Conservation (phyloP, 2,797 vertebrate genomes). For the Halcyon badia region DNA sequence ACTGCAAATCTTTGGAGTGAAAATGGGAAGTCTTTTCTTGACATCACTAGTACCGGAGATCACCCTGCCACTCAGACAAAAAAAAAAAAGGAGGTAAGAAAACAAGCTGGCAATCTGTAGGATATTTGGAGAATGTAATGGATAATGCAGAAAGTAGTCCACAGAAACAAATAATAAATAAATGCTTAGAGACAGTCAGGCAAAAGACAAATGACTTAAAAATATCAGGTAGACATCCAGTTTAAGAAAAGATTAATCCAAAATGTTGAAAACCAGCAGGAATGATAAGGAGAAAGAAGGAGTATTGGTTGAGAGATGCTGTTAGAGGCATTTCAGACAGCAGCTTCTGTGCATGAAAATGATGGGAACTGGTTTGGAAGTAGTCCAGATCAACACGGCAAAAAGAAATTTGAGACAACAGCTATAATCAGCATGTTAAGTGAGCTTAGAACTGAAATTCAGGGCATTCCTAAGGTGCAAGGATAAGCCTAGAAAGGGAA, state of each 20-base stretch:
- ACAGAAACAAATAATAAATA: background rate
- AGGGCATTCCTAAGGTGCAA: background rate
- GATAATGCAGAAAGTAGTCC: background rate
- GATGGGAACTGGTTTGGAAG: background rate
- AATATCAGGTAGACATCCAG: background rate
- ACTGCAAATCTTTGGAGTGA: background rate
- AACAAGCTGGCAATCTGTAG: background rate
- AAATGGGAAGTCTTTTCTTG: background rate
- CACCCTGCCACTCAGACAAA: accelerated
- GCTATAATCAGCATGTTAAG: background rate
- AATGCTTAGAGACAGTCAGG: background rate
- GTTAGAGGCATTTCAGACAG: background rate
- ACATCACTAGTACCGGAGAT: background rate
- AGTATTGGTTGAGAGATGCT: background rate
- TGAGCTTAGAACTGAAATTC: background rate
- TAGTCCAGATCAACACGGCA: background rate
- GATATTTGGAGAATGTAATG: background rate
- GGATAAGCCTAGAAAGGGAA: background rate
- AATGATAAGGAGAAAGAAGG: background rate
- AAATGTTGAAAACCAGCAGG: conserved; percentile 2
- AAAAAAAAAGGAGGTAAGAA: accelerated
- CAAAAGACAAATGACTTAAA: background rate
- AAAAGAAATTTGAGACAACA: conserved; percentile 12
- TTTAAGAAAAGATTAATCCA: background rate
- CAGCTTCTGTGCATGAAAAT: background rate